Percentiles rank a stretch among this genome's conserved stretches.
Evolutionary conservation across 2,113 vertebrate genomes (phyloP).

Genomic region (Sciurus niger): DNA sequence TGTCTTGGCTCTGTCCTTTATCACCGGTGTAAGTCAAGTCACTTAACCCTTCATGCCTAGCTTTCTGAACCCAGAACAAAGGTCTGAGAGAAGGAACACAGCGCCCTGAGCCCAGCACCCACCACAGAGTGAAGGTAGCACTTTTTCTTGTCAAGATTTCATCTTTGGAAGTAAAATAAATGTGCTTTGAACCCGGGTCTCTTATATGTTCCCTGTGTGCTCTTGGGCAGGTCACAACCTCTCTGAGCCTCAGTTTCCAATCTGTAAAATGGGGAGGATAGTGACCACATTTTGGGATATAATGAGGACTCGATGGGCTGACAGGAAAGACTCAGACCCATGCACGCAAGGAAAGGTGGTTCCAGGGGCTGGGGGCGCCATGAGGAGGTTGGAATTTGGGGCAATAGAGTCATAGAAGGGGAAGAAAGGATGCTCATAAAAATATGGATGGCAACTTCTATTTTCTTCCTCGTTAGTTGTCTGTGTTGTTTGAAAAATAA

Average conservation of each 20-base stretch:
- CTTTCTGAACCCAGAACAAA: not conserved
- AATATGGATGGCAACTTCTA: not conserved
- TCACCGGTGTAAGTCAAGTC: conserved; percentile 22
- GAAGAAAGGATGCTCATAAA: not conserved
- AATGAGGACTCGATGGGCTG: not conserved
- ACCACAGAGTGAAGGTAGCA: not conserved
- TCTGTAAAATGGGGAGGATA: not conserved
- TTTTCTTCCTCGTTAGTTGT: conserved; percentile 21
- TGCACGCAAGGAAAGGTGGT: not conserved
- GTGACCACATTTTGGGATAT: not conserved
- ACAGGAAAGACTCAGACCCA: not conserved
- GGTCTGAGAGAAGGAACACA: not conserved
- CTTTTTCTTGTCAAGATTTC: not conserved
- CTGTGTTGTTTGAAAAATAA: not conserved
- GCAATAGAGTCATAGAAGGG: not conserved
- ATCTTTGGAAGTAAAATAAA: conserved; percentile 40
- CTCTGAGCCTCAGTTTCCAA: not conserved
- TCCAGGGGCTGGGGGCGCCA: not conserved
- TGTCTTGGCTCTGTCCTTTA: not conserved
- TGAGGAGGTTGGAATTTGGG: not conserved
- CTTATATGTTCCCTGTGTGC: not conserved
- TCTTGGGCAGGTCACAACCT: not conserved
- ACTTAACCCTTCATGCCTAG: not conserved
- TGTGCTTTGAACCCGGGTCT: not conserved
- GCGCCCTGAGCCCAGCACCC: not conserved